Base-by-base conservation (phyloP, 2,113 vertebrate genomes). In the Macroglossus sobrinus region DNA sequence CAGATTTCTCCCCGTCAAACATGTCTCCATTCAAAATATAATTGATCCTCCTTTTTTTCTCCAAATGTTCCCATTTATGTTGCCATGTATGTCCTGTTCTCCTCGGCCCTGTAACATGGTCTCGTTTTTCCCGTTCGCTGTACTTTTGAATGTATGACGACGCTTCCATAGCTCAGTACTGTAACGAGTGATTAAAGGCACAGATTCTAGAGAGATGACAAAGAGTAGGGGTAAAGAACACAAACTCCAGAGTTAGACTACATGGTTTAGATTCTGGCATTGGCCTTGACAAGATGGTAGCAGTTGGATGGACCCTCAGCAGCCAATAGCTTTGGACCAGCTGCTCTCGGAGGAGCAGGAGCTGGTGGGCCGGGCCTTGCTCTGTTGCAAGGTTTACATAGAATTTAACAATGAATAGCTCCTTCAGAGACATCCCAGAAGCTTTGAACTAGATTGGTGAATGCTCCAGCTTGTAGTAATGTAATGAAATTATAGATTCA, bases 401-500 rank as follows among this genome's bases (percentile, higher is more conserved):
- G 88, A 99, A 99, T 96, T 99, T 99, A 98, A 99, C 90, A 99
- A 99, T 19, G 98, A 99, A 57, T 99, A 99, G 4, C 97, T 98
- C 0, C 93, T 99, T 72, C 98, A 99, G 94, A 99, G 97, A 98
- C 95, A 1, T 96, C 98, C 16, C 76, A 99, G 98, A 97, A 99
- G 99, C 15, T 99, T 78, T 99, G 99, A 80, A 99, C 99, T 3
- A 99, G 99, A n/a, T 96, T 99, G 95, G 99, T 99, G 43, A 99
- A 99, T 0, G 99, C 99, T 13, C 99, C 99, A 21, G 99, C 99
- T 74, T 99, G 99, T 75, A 99, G 99, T 0, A 99, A 99, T 38
- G 99, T 99, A 26, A 99, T 99, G 98, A 99, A 99, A 95, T 98
- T 99, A 35, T 98, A 99, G 98, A 98, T 99, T 87, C 97, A 99